Evolutionary conservation across 1,140 invertebrate genomes (phyloP).

Genomic region (Monomorium pharaonis): DNA sequence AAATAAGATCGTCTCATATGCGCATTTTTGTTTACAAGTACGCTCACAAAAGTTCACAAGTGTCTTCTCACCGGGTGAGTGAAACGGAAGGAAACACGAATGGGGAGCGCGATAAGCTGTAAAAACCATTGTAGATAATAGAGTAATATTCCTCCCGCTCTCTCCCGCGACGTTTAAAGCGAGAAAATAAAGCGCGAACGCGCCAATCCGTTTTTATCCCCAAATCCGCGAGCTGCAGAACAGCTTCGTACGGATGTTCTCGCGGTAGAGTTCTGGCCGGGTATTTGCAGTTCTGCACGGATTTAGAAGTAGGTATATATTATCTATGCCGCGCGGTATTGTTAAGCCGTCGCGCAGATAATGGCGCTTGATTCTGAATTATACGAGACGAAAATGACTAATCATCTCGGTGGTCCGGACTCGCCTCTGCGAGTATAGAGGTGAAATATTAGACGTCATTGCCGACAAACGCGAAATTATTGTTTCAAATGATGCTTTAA

Average conservation of each 20-base stretch:
- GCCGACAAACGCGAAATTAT: constrained; percentile 15
- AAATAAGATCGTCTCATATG: neutral
- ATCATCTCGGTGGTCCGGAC: neutral
- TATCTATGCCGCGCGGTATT: constrained; percentile 29
- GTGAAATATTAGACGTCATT: neutral
- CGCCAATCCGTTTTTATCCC: constrained; percentile 53
- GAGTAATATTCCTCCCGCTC: constrained; percentile 33
- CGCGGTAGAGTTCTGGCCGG: neutral
- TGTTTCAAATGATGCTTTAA: constrained; percentile 28
- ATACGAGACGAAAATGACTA: constrained; percentile 7
- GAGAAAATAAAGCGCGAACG: constrained; percentile 31
- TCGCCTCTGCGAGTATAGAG: neutral
- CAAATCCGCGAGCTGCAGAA: constrained; percentile 22
- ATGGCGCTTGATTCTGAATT: constrained; percentile 38
- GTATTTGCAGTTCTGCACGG: constrained; percentile 19
- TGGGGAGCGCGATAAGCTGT: constrained; percentile 33
- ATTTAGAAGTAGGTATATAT: constrained; percentile 37
- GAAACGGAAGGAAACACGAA: constrained; percentile 17
- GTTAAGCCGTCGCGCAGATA: constrained; percentile 34
- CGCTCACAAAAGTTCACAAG: constrained; percentile 6
- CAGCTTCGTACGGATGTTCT: constrained; percentile 14
- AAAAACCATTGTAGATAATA: constrained; percentile 54
- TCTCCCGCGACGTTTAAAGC: constrained; percentile 27
- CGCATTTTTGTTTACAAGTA: neutral
- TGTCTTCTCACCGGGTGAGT: neutral